phyloP scores from a whole-genome alignment of 2,888 invertebrate genomes.

The Mantis religiosa region DNA sequence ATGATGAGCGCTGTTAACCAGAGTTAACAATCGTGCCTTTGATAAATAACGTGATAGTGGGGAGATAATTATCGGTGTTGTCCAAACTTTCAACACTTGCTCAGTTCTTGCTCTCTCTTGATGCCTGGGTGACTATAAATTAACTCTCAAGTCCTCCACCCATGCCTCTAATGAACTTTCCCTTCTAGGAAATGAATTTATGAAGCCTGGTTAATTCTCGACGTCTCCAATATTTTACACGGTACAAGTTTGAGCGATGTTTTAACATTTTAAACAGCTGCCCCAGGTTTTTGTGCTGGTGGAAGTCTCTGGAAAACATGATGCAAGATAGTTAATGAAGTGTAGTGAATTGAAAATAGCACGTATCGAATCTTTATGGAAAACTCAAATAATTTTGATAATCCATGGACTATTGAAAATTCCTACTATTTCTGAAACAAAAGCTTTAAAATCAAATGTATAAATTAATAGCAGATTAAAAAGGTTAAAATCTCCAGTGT shows the following conservation, averaged over 20 bases:
- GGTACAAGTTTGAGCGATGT: background rate
- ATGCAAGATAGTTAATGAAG: background rate
- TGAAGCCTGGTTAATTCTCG: background rate
- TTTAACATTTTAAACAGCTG: background rate
- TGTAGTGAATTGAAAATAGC: no score
- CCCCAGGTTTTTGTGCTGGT: background rate
- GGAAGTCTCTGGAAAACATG: background rate
- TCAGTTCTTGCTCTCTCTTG: background rate
- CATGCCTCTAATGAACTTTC: background rate
- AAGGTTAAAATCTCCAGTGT: no score
- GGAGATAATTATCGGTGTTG: background rate
- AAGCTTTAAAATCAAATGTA: no score
- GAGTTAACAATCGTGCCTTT: background rate
- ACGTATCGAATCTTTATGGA: no score
- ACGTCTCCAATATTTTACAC: background rate
- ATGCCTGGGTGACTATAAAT: background rate
- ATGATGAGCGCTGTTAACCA: no score
- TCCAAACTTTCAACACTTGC: background rate
- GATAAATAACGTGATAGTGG: background rate
- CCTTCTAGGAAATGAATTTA: background rate
- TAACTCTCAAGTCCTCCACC: background rate
- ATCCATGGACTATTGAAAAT: no score
- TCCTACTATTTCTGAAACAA: no score
- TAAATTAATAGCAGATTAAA: no score
- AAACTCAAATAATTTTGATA: no score